Conservation (phyloP, 2,797 vertebrate genomes). For the Sebastes cheni region DNA sequence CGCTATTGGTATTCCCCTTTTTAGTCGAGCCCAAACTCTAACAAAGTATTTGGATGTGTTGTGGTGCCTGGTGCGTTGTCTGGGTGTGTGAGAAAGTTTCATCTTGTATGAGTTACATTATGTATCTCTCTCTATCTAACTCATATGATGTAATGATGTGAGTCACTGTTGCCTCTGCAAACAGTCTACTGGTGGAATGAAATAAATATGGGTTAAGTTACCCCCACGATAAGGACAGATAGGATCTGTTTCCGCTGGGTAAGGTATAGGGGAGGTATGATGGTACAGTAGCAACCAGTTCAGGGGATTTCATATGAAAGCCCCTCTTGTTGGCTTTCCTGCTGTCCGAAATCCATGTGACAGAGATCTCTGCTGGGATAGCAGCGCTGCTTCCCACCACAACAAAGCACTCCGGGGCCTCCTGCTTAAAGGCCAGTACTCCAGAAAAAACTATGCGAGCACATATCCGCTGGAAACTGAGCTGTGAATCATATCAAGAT, state of each 20-base stretch:
- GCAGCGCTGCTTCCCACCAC: constrained; percentile 64
- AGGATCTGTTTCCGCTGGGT: constrained; percentile 65
- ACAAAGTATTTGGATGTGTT: neutral
- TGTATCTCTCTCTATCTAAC: constrained; percentile 26
- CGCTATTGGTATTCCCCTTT: neutral
- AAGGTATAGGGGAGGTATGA: constrained; percentile 59
- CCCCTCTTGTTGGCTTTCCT: constrained; percentile 72
- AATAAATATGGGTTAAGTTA: constrained; percentile 69
- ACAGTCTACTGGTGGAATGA: constrained; percentile 47
- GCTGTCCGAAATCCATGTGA: constrained; percentile 56
- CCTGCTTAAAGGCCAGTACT: constrained; percentile 51
- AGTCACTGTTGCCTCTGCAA: constrained; percentile 61
- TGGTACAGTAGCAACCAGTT: constrained; percentile 59
- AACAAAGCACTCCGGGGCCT: constrained; percentile 64
- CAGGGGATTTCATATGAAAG: constrained; percentile 66
- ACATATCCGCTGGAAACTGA: constrained; percentile 66
- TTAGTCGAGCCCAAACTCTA: neutral
- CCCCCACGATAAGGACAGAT: constrained; percentile 60
- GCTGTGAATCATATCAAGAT: constrained; percentile 75
- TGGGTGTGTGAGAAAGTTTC: constrained; percentile 25
- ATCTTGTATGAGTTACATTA: constrained; percentile 2
- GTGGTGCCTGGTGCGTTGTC: neutral
- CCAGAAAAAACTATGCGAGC: constrained; percentile 44
- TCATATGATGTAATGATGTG: constrained; percentile 67
- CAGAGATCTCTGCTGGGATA: constrained; percentile 71